Conservation (phyloP, 2,888 invertebrate genomes). For the Herminia tarsipennalis region DNA sequence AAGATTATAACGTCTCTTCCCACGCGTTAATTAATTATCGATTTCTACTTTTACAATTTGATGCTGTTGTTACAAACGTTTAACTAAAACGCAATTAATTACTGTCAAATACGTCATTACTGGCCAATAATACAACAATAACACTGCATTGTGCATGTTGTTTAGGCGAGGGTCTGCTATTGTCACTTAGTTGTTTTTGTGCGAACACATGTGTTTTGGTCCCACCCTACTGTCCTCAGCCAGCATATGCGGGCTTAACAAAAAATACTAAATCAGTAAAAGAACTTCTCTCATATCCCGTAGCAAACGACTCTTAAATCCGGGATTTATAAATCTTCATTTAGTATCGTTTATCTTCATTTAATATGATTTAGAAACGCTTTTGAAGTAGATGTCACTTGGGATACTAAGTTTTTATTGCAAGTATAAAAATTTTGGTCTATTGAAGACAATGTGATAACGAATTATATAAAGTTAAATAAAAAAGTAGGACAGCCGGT, state of each 20-base stretch:
- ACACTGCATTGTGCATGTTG: slow-evolving; percentile 24
- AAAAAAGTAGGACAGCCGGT: no score
- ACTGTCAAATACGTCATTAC: slow-evolving; percentile 36
- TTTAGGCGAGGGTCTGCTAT: slow-evolving; percentile 45
- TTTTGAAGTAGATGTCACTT: not conserved
- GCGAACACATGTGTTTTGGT: slow-evolving; percentile 66
- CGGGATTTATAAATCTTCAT: slow-evolving; percentile 38
- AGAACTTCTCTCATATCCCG: slow-evolving; percentile 22
- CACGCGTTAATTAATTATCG: not conserved
- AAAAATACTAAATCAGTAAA: slow-evolving; percentile 36
- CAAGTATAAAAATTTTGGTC: no score
- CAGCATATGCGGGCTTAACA: slow-evolving; percentile 71
- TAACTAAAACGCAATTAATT: slow-evolving; percentile 33
- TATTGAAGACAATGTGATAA: no score
- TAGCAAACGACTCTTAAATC: slow-evolving; percentile 7
- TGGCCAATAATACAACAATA: slow-evolving; percentile 32
- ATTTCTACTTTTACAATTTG: not conserved
- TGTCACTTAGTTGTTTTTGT: slow-evolving; percentile 62
- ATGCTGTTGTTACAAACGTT: slow-evolving; percentile 5
- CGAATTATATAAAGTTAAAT: no score
- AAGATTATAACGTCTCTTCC: no score
- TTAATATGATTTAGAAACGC: slow-evolving; percentile 10
- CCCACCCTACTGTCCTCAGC: slow-evolving; percentile 48
- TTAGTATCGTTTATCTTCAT: slow-evolving; percentile 21
- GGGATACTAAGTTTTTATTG: not conserved